Evolutionary conservation across 2,797 vertebrate species (phyloP).

Genomic region (Otolemur crassicaudatus): DNA sequence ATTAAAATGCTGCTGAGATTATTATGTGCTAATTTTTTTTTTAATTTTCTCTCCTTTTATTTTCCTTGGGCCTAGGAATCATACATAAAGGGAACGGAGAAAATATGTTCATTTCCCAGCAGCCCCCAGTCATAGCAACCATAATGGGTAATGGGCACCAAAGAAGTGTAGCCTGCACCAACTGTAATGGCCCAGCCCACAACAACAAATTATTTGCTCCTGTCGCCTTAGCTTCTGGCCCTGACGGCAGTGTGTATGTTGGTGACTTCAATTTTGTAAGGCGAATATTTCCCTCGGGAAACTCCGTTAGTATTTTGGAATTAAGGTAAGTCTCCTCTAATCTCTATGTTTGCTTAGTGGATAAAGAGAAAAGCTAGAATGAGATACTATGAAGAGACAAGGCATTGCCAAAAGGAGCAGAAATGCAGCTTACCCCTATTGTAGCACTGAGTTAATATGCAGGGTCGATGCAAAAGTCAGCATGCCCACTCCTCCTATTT

Average conservation of each 20-base stretch:
- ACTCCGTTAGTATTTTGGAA: conserved; percentile 94
- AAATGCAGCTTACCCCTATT: background rate
- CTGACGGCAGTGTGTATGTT: conserved; percentile 96
- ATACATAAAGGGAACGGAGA: conserved; percentile 98
- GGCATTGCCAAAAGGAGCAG: conserved; percentile 30
- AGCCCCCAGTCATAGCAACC: conserved; percentile 94
- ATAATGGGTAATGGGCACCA: conserved; percentile 98
- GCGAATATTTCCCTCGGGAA: conserved; percentile 95
- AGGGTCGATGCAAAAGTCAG: conserved; percentile 29
- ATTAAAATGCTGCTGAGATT: conserved; percentile 22
- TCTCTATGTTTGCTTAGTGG: conserved; percentile 46
- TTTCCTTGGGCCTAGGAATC: conserved; percentile 89
- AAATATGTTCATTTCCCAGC: conserved; percentile 97
- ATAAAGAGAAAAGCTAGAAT: conserved; percentile 45
- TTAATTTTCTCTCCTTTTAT: background rate
- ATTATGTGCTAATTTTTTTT: conserved; percentile 25
- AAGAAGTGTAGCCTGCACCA: conserved; percentile 95
- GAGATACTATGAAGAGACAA: conserved; percentile 41
- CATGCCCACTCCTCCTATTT: background rate
- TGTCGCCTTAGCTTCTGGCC: conserved; percentile 94
- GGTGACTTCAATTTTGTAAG: conserved; percentile 98
- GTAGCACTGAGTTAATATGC: conserved; percentile 16
- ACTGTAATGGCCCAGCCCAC: conserved; percentile 93
- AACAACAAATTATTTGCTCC: conserved; percentile 97
- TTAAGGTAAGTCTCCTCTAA: conserved; percentile 91